Percentiles rank a stretch among this genome's conserved stretches.
Evolutionary conservation across 2,797 vertebrate species (phyloP).

Genomic region (Bryconaethiops microstoma): DNA sequence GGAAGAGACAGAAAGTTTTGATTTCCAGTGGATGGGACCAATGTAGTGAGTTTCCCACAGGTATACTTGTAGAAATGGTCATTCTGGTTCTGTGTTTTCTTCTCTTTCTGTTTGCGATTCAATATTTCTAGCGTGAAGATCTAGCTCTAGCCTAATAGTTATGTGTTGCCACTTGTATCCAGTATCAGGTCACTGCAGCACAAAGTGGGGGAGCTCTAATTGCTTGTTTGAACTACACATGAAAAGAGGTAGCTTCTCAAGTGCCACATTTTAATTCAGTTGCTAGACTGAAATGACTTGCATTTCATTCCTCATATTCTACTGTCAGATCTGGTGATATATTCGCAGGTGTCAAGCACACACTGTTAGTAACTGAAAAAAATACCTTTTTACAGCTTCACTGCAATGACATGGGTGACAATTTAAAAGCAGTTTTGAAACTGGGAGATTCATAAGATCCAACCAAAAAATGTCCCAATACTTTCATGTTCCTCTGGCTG

Average conservation of each 20-base stretch:
- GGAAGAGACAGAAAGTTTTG: no score
- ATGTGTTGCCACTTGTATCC: background rate
- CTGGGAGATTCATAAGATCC: background rate
- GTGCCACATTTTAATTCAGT: background rate
- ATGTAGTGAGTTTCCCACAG: no score
- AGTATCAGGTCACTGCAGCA: background rate
- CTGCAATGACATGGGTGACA: background rate
- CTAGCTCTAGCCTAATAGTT: no score
- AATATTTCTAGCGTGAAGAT: no score
- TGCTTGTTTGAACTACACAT: background rate
- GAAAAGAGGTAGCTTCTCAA: background rate
- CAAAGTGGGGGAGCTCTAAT: background rate
- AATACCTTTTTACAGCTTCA: background rate
- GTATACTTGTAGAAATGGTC: no score
- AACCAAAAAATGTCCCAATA: background rate
- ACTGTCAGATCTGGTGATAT: background rate
- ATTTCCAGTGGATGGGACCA: no score
- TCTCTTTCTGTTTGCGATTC: no score
- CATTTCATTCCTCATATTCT: background rate
- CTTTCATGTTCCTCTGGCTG: background rate
- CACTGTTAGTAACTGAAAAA: background rate
- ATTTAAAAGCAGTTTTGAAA: background rate
- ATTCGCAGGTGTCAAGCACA: background rate
- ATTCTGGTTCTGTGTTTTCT: no score
- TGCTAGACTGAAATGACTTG: background rate